Evolutionary conservation across 2,797 vertebrate genomes (phyloP), one percentile per base, ranked within the genome.

Genomic region (Rhynchonycteris naso): DNA sequence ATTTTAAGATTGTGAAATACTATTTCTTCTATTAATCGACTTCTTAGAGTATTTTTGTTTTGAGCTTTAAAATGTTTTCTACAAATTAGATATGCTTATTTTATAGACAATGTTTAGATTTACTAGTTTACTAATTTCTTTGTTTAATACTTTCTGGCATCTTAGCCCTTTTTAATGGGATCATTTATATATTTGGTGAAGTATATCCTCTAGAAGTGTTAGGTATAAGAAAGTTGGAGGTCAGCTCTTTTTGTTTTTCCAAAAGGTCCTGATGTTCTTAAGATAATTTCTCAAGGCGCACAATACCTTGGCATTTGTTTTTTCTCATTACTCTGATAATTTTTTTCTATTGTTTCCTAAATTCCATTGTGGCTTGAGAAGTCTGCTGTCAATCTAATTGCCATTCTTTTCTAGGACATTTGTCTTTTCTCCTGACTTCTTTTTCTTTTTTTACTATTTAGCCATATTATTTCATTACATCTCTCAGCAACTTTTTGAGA

Each of bases 61-160:
- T 83, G 33, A 75, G 43, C 9, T 74, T 94, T 76, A 58, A 92
- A 50, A 61, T 93, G 84, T 76, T 78, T 83, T 66, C n/a, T 94
- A 12, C 3, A 72, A 54, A 43, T 87, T 72, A 84, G 24, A 18
- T 52, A 12, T 12, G 18, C 16, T 56, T 79, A 54, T 78, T 92
- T 68, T 92, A 22, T 59, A 94, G 79, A 65, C 22, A 86, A 0
- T 15, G 4, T 88, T 75, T 94, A 69, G 15, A 82, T 58, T 88
- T 43, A 43, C 24, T 30, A 10, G 1, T n/a, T 91, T 69, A 50
- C 5, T 79, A 4, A 65, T 58, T 80, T 54, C 13, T 90, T 38
- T 92, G 43, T 33, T 92, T 9, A 69, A 8, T 19, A 19, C 13
- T 89, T 83, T 59, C 16, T 88, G 87, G 16, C 12, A 38, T 61